Conservation (phyloP, 2,888 invertebrate species). For the Scotopteryx bipunctaria region DNA sequence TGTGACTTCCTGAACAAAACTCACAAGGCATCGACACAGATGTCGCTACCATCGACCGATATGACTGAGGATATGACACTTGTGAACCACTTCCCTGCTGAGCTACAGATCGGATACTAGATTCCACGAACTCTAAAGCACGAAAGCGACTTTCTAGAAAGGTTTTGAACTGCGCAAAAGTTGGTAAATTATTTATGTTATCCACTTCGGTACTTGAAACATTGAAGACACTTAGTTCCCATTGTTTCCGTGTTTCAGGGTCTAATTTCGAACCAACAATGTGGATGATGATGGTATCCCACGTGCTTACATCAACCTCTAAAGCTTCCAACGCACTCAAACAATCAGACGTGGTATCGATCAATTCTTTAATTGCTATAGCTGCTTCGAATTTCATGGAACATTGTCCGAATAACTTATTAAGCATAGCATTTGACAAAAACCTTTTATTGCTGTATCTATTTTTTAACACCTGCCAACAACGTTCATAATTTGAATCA, state of each 20-base stretch:
- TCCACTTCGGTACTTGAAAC: no score
- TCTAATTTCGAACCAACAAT: no score
- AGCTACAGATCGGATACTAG: neutral
- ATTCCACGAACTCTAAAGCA: conserved; percentile 1
- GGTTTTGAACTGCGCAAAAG: neutral
- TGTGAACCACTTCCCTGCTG: neutral
- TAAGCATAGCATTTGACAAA: conserved; percentile 34
- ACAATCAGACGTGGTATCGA: neutral
- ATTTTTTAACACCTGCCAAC: conserved; percentile 33
- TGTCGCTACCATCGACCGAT: neutral
- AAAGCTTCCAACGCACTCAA: no score
- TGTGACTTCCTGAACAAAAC: neutral
- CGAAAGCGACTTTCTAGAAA: neutral
- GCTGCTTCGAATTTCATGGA: neutral
- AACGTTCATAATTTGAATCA: conserved; percentile 32
- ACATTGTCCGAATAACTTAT: conserved; percentile 14
- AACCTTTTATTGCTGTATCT: conserved; percentile 38
- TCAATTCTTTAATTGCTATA: neutral
- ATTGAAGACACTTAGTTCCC: no score
- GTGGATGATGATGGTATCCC: no score
- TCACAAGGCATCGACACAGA: neutral
- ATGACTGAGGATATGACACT: no score
- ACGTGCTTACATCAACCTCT: no score
- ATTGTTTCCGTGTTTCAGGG: neutral
- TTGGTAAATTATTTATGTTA: neutral